These are phyloP conservation scores for Chloroceryle aenea DNA, from an alignment of 2,113 vertebrate species.

Conservation along the genomic window DNA sequence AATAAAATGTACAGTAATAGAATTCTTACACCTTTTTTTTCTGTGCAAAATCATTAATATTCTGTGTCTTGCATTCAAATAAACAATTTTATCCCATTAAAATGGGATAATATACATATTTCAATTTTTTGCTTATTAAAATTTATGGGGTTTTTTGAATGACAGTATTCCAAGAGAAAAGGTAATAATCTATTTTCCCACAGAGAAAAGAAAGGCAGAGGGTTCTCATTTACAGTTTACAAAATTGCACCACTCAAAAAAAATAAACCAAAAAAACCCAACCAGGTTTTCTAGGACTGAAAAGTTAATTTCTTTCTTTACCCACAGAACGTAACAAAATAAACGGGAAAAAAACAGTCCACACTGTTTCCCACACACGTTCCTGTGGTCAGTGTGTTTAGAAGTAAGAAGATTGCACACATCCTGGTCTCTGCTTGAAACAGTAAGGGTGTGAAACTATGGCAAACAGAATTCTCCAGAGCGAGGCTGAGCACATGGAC, in stretches of 20 bases:
- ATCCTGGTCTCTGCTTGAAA: neutral
- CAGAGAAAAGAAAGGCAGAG: neutral
- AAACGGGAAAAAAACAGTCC: neutral
- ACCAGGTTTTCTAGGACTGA: neutral
- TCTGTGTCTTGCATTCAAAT: neutral
- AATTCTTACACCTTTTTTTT: neutral
- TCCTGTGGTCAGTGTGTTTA: neutral
- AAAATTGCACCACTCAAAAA: neutral
- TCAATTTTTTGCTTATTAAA: neutral
- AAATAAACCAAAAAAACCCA: neutral
- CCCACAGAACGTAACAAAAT: neutral
- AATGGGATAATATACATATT: neutral
- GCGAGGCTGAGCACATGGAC: neutral
- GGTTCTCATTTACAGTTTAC: neutral
- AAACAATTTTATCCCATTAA: neutral
- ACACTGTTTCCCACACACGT: rapidly evolving
- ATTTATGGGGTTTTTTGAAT: neutral
- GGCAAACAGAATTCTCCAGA: neutral
- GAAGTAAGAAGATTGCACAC: neutral
- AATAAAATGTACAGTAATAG: constrained; percentile 52
- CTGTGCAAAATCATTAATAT: neutral
- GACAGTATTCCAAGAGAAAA: neutral
- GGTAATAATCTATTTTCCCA: neutral
- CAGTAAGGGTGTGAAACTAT: neutral
- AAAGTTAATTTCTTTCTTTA: neutral